Conservation (phyloP, 2,888 invertebrate species). For the Notodonta dromedarius region DNA sequence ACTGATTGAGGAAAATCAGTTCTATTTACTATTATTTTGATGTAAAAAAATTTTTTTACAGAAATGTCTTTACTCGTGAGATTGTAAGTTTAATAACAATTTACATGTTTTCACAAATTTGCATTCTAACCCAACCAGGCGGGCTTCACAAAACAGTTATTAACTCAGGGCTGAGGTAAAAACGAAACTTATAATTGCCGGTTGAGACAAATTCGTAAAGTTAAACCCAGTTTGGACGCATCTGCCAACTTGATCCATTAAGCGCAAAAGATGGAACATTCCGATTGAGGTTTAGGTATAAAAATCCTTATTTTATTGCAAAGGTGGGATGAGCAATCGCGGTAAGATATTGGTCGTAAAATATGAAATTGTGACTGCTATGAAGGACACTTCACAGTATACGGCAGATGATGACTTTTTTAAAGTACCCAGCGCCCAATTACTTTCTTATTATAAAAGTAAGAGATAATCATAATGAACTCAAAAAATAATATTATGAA, state of each 20-base stretch:
- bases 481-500: too few species aligned
- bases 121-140: neutral
- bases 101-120: too few species aligned
- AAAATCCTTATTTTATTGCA: conserved; percentile 14
- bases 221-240: conserved; percentile 47
- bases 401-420: too few species aligned
- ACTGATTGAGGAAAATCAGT: too few species aligned
- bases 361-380: conserved; percentile 18
- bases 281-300: conserved; percentile 31
- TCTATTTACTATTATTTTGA: too few species aligned
- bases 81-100: too few species aligned
- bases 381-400: conserved; percentile 7
- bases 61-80: too few species aligned
- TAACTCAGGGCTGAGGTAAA: conserved; percentile 29
- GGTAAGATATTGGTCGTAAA: neutral
- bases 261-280: conserved; percentile 36
- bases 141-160: conserved; percentile 23
- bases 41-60: too few species aligned
- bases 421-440: too few species aligned
- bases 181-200: conserved; percentile 62
- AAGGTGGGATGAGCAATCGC: conserved; percentile 20
- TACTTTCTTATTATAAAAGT: too few species aligned
- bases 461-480: too few species aligned
- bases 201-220: conserved; percentile 62
- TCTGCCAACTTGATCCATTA: conserved; percentile 56